Evolutionary conservation across 2,113 vertebrate genomes (phyloP).

Genomic region (Hypomesus transpacificus): DNA sequence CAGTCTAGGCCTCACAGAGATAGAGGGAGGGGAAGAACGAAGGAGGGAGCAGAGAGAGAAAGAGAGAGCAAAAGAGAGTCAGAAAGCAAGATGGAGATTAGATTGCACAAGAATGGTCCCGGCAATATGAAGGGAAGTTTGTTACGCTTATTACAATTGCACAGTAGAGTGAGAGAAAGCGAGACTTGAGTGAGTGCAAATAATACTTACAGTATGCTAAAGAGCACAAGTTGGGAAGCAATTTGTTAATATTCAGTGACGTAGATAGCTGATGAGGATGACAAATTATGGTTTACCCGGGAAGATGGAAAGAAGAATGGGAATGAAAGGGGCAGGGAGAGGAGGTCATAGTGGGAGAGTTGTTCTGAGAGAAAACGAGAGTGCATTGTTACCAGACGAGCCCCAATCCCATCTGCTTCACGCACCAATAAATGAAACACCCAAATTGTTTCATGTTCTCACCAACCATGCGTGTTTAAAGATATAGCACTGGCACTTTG

Average conservation of each 20-base stretch:
- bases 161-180: not conserved
- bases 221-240: no score
- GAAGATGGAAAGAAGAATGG: conserved; percentile 1
- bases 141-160: not conserved
- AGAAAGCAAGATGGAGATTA: not conserved
- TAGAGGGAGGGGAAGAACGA: not conserved
- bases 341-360: no score
- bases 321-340: not conserved
- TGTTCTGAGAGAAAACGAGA: conserved; percentile 5
- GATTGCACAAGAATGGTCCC: not conserved
- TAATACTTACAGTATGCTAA: not conserved
- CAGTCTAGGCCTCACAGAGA: not conserved
- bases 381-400: conserved; percentile 9
- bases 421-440: conserved; percentile 12
- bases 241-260: no score
- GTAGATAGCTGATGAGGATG: no score
- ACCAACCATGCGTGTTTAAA: conserved; percentile 6
- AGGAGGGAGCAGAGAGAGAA: not conserved
- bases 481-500: not conserved
- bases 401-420: conserved; percentile 20
- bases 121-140: not conserved
- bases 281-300: not conserved
- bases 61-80: not conserved
- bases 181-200: not conserved
- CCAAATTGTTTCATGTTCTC: conserved; percentile 16